phyloP scores from a whole-genome alignment of 2,888 invertebrate genomes.

The Graphium colonna region DNA sequence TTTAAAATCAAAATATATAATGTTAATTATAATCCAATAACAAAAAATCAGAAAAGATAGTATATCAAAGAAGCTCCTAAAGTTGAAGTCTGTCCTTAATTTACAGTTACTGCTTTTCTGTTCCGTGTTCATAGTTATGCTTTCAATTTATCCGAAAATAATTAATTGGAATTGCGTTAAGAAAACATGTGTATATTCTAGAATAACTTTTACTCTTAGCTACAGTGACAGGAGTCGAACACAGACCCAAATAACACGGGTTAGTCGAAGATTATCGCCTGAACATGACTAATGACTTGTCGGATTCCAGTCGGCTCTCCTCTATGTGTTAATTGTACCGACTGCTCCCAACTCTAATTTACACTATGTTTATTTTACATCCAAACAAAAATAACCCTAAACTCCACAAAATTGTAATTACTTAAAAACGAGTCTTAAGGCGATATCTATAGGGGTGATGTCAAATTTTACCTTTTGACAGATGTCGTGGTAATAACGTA shows the following conservation, averaged over 20 bases:
- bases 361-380: conserved; percentile 70
- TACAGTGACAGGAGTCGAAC: conserved; percentile 13
- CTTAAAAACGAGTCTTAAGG: conserved; percentile 25
- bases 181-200: neutral
- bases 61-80: too few relatives aligned
- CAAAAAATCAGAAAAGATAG: too few relatives aligned
- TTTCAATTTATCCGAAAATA: too few relatives aligned
- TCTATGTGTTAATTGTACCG: conserved; percentile 70
- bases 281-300: conserved; percentile 73
- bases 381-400: conserved; percentile 38
- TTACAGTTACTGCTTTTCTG: too few relatives aligned
- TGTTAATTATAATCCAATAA: too few relatives aligned
- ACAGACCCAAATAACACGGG: conserved; percentile 53
- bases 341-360: conserved; percentile 67
- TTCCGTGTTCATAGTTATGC: too few relatives aligned
- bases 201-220: too few relatives aligned
- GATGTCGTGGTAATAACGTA: conserved; percentile 31
- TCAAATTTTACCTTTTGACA: neutral
- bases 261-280: conserved; percentile 69
- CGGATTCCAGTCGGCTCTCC: conserved; percentile 47
- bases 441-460: conserved; percentile 6
- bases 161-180: too few relatives aligned
- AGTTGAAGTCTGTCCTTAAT: too few relatives aligned
- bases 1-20: too few relatives aligned
- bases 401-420: too few relatives aligned